Evolutionary conservation across 2,888 invertebrate genomes (phyloP).

Genomic region (Magallana nippona): DNA sequence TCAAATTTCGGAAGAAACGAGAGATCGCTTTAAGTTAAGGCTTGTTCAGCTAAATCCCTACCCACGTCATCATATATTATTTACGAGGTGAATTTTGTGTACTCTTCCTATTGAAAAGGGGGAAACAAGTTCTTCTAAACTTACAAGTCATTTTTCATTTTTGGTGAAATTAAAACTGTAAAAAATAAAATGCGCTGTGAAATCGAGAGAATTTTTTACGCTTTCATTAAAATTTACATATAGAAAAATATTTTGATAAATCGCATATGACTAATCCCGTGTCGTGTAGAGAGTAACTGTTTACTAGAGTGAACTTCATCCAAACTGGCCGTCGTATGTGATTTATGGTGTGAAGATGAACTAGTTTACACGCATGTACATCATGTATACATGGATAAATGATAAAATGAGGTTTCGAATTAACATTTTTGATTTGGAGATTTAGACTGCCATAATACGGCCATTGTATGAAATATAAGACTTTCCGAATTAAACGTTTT

Average conservation of each 20-base stretch:
- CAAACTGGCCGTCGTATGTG: not conserved
- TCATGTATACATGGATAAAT: no score
- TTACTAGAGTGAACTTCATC: not conserved
- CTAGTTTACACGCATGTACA: not conserved
- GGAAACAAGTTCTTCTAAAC: no score
- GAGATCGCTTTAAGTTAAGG: conserved; percentile 4
- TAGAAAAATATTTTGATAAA: not conserved
- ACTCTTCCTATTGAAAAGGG: not conserved
- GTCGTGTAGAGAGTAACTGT: not conserved
- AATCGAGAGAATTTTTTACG: not conserved
- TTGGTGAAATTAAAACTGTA: no score
- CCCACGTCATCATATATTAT: not conserved
- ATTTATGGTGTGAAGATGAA: not conserved
- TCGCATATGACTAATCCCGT: not conserved
- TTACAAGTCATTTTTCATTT: no score
- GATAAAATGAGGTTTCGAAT: no score
- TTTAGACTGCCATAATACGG: no score
- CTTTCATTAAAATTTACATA: not conserved
- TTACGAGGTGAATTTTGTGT: not conserved
- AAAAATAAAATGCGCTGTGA: no score
- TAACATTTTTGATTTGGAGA: no score
- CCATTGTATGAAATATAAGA: no score
- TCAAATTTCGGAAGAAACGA: conserved; percentile 30
- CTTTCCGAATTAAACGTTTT: no score
- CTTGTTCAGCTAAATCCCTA: not conserved